A percentile compares a stretch with the other conserved stretches of the same genome.
phyloP scores from a whole-genome alignment of 2,113 vertebrate species.

The Ifrita kowaldi region DNA sequence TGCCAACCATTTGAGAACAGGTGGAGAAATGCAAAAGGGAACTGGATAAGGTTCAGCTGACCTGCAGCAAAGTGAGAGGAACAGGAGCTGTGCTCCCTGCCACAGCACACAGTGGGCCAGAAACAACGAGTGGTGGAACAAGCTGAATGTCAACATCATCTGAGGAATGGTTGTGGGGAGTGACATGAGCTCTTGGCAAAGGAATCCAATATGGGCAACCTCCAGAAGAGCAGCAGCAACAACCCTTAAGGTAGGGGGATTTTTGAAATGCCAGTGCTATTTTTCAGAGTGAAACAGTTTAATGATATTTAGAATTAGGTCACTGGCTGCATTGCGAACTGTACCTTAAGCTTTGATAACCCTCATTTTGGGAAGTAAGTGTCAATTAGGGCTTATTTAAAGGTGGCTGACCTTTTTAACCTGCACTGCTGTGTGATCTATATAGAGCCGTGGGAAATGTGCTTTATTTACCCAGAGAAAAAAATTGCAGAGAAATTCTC shows the following conservation, averaged over 20 bases:
- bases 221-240: background rate
- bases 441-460: background rate
- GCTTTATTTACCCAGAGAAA: background rate
- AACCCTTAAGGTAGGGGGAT: background rate
- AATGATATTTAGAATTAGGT: background rate
- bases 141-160: background rate
- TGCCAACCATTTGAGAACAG: background rate
- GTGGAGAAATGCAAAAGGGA: background rate
- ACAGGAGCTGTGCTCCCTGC: background rate
- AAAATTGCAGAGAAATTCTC: background rate
- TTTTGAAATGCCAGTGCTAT: background rate
- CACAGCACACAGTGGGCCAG: background rate
- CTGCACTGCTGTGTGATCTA: background rate
- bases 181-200: background rate
- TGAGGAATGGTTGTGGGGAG: background rate
- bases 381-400: conserved; percentile 4
- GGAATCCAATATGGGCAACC: background rate
- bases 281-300: background rate
- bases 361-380: background rate
- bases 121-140: background rate
- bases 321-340: background rate
- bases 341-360: background rate
- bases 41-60: background rate
- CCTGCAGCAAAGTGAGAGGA: background rate
- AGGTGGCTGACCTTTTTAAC: background rate